phyloP scores from a whole-genome alignment of 2,797 vertebrate genomes.

The Chaetophractus vellerosus region DNA sequence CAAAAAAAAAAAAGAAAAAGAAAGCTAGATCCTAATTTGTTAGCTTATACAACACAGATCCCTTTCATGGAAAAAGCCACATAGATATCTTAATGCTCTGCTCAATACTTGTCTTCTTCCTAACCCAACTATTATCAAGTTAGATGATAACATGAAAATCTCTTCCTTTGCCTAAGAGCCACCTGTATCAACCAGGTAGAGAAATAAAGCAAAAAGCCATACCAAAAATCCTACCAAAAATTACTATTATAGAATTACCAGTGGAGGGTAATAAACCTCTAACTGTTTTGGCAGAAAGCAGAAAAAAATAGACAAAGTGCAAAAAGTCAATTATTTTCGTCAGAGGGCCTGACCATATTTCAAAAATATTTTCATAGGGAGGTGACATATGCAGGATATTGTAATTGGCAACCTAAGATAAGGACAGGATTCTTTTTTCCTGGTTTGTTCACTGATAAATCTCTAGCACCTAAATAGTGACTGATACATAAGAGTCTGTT shows the following conservation, averaged over 20 bases:
- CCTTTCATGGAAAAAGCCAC: conserved; percentile 64
- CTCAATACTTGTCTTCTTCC: conserved; percentile 69
- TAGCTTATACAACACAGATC: background rate
- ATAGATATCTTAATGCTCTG: conserved; percentile 75
- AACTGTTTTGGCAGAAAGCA: background rate
- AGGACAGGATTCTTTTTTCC: background rate
- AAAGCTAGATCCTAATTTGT: background rate
- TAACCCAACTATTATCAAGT: conserved; percentile 76
- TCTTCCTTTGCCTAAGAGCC: conserved; percentile 68
- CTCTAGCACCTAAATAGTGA: background rate
- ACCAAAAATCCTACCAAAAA: conserved; percentile 51
- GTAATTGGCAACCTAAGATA: background rate
- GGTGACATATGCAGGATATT: background rate
- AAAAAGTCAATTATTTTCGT: conserved; percentile 36
- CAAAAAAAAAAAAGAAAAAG: too few relatives aligned
- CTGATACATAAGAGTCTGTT: background rate
- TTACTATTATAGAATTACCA: conserved; percentile 58
- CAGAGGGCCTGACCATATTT: background rate
- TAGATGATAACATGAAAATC: conserved; percentile 45
- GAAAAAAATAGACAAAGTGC: background rate
- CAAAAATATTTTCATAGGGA: conserved; percentile 28
- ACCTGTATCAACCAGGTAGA: conserved; percentile 46
- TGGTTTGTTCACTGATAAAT: background rate
- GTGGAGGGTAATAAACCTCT: background rate
- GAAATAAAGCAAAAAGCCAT: conserved; percentile 27